These are phyloP conservation scores for Pharmacophagus antenor DNA, from an alignment of 2,888 invertebrate genomes.

Conservation along the genomic window DNA sequence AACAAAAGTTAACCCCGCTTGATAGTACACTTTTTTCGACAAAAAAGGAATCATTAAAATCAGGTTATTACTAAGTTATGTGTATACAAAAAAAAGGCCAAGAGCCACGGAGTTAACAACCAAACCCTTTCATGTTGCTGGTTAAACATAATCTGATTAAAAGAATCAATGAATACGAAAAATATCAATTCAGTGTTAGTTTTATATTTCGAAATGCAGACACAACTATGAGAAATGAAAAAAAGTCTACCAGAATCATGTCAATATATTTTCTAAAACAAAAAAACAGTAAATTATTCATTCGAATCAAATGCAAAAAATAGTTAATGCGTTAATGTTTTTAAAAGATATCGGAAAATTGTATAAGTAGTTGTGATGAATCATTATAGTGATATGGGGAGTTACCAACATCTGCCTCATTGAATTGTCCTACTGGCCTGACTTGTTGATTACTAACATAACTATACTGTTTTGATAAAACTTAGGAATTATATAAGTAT, in stretches of 20 bases:
- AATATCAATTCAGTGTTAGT: neutral
- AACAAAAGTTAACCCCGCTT: too few species aligned
- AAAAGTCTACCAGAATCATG: conserved; percentile 8
- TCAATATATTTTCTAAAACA: conserved; percentile 6
- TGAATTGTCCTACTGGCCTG: conserved; percentile 9
- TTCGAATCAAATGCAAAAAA: conserved; percentile 2
- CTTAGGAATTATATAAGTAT: too few species aligned
- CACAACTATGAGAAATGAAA: conserved; percentile 7
- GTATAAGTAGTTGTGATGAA: conserved; percentile 8
- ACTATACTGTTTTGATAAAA: neutral
- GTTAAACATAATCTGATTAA: neutral
- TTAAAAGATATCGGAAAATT: neutral
- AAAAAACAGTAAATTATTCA: conserved; percentile 2
- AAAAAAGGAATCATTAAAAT: too few species aligned
- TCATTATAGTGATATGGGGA: conserved; percentile 3
- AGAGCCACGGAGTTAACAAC: neutral
- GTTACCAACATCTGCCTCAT: conserved; percentile 18
- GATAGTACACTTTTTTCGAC: too few species aligned
- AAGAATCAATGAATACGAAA: neutral
- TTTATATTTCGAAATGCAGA: neutral
- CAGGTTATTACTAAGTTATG: too few species aligned
- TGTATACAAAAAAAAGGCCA: too few species aligned
- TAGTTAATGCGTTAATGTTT: neutral
- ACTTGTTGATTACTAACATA: neutral
- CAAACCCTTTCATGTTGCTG: neutral